A percentile compares a stretch with the other conserved stretches of the same genome.
These are phyloP conservation scores for Drosophila busckii DNA, from an alignment of 1,140 invertebrate genomes.

Conservation along the genomic window DNA sequence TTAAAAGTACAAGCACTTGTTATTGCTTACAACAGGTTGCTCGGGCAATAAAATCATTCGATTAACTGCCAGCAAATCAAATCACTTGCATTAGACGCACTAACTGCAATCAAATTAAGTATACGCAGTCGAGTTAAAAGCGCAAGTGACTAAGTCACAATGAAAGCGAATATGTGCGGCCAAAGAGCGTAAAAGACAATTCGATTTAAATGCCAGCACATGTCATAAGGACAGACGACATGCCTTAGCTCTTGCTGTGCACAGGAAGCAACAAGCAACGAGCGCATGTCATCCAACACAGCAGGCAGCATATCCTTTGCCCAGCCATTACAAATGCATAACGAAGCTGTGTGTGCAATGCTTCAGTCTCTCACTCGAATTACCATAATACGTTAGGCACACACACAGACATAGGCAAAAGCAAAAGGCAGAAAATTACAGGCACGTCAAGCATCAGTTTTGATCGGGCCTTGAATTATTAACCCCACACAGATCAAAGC, in stretches of 20 bases:
- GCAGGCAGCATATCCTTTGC: too few species aligned
- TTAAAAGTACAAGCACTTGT: neutral
- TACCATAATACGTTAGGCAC: slow-evolving; percentile 63
- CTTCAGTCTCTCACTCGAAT: too few species aligned
- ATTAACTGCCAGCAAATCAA: slow-evolving; percentile 28
- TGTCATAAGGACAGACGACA: too few species aligned
- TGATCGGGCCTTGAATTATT: too few species aligned
- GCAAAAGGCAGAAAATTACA: slow-evolving; percentile 5
- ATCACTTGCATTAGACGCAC: slow-evolving; percentile 14
- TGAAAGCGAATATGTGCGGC: neutral
- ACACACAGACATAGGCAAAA: neutral
- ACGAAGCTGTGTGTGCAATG: too few species aligned
- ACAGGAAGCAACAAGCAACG: too few species aligned
- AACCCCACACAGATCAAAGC: slow-evolving; percentile 48
- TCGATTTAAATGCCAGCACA: slow-evolving; percentile 30
- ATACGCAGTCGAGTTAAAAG: slow-evolving; percentile 7
- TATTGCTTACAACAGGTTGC: slow-evolving; percentile 10
- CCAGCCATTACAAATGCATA: too few species aligned
- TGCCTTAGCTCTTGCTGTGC: neutral
- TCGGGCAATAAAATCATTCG: slow-evolving; percentile 5
- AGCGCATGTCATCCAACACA: neutral
- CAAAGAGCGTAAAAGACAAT: slow-evolving; percentile 37
- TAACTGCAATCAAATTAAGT: slow-evolving; percentile 31
- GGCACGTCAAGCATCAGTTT: slow-evolving; percentile 22
- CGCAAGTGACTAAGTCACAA: neutral